A percentile compares a stretch with the other conserved stretches of the same genome.
Evolutionary conservation across 2,797 vertebrate species (phyloP).

Genomic region (Danio jaintianensis): DNA sequence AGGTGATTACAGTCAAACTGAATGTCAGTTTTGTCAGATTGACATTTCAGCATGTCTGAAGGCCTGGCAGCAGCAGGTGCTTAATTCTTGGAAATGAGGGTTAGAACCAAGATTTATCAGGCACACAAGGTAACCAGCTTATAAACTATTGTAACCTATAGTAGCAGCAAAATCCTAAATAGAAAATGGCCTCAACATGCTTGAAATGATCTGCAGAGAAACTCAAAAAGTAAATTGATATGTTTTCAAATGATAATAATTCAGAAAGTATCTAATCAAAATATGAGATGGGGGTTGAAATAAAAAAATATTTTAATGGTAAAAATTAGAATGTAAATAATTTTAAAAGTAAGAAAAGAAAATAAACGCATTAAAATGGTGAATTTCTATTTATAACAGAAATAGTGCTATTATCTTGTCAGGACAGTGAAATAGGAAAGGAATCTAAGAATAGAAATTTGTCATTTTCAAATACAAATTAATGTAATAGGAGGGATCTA

Average conservation of each 20-base stretch:
- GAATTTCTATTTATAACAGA: too few relatives aligned
- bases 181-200: not conserved
- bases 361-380: too few relatives aligned
- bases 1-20: not conserved
- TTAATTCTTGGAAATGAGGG: constrained; percentile 31
- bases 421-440: too few relatives aligned
- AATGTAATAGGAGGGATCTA: too few relatives aligned
- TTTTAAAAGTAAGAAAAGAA: too few relatives aligned
- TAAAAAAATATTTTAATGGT: too few relatives aligned
- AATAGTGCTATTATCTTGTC: too few relatives aligned
- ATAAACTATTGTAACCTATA: constrained; percentile 9
- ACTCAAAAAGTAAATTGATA: not conserved
- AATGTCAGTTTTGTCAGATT: not conserved
- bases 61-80: constrained; percentile 30
- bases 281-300: too few relatives aligned
- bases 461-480: too few relatives aligned
- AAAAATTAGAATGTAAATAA: too few relatives aligned
- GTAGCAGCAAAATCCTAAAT: not conserved
- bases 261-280: not conserved
- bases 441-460: too few relatives aligned
- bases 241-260: not conserved
- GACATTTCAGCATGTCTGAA: not conserved
- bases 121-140: constrained; percentile 42
- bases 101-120: constrained; percentile 48
- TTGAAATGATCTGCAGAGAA: not conserved